phyloP scores from a whole-genome alignment of 2,797 vertebrate species.

The Enteromius mattozi region DNA sequence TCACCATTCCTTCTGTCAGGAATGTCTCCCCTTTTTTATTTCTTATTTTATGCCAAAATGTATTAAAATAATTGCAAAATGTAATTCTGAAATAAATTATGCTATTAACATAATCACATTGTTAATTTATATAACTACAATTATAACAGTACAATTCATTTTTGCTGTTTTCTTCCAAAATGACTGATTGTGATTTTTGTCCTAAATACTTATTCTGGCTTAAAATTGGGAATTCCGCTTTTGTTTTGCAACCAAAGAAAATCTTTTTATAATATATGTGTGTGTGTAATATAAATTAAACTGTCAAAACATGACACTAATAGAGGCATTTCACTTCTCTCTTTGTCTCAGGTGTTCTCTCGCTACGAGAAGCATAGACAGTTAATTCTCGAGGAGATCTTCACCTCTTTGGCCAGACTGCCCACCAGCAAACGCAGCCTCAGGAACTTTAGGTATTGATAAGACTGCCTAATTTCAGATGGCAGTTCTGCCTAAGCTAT shows the following conservation, averaged over 20 bases:
- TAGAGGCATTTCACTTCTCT: neutral
- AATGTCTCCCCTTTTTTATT: neutral
- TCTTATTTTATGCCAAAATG: neutral
- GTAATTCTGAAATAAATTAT: neutral
- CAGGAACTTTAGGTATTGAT: slow-evolving; percentile 93
- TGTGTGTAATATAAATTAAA: neutral
- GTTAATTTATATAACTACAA: neutral
- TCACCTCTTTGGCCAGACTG: slow-evolving; percentile 94
- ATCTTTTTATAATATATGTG: neutral
- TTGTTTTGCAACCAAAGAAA: neutral
- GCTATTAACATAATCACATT: neutral
- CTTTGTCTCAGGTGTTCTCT: slow-evolving; percentile 87
- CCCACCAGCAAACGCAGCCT: slow-evolving; percentile 98
- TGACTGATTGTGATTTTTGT: neutral
- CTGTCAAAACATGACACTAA: neutral
- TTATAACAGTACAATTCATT: neutral
- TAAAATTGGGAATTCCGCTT: neutral
- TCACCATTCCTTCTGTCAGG: neutral
- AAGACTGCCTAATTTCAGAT: neutral
- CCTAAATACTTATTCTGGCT: neutral
- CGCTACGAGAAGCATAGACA: slow-evolving; percentile 98
- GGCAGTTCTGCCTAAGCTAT: neutral
- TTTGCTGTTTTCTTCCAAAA: neutral
- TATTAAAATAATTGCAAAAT: neutral
- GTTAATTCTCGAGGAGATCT: slow-evolving; percentile 96